phyloP scores from a whole-genome alignment of 2,888 invertebrate species.

The Cantharis flavilabris region DNA sequence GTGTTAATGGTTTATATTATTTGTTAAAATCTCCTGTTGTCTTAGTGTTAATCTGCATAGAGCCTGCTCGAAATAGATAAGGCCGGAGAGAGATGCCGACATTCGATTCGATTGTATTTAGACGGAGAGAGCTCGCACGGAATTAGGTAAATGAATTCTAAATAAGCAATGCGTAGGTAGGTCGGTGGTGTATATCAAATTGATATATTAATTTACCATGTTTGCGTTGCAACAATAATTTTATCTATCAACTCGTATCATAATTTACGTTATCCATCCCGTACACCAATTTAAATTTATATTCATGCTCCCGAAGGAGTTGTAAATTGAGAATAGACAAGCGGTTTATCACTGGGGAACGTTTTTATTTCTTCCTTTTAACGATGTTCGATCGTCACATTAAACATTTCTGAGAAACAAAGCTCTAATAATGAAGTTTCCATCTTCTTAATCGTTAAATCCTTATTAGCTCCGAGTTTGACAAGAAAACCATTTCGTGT shows the following conservation, averaged over 20 bases:
- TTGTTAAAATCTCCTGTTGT: conserved; percentile 30
- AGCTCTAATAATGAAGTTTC: conserved; percentile 1
- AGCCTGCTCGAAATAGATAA: conserved; percentile 36
- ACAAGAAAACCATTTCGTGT: neutral
- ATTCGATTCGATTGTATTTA: conserved; percentile 8
- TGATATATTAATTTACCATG: conserved; percentile 23
- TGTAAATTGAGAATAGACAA: conserved; percentile 16
- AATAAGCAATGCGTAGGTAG: conserved; percentile 34
- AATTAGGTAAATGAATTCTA: conserved; percentile 35
- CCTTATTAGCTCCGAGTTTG: neutral
- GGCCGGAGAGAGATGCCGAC: conserved; percentile 28
- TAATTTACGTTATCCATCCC: conserved; percentile 7
- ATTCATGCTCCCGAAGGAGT: conserved; percentile 7
- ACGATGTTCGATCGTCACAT: conserved; percentile 3
- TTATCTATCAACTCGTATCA: conserved; percentile 21
- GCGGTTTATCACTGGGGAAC: conserved; percentile 12
- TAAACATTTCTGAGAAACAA: conserved; percentile 3
- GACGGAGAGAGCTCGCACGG: conserved; percentile 22
- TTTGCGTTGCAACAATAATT: conserved; percentile 22
- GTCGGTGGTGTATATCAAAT: conserved; percentile 21
- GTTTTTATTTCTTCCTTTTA: conserved; percentile 8
- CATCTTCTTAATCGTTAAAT: conserved; percentile 1
- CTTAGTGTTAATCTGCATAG: conserved; percentile 36
- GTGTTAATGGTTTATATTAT: conserved; percentile 1
- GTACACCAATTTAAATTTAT: conserved; percentile 6